phyloP scores from a whole-genome alignment of 2,797 vertebrate species.

The Vipera ursinii region DNA sequence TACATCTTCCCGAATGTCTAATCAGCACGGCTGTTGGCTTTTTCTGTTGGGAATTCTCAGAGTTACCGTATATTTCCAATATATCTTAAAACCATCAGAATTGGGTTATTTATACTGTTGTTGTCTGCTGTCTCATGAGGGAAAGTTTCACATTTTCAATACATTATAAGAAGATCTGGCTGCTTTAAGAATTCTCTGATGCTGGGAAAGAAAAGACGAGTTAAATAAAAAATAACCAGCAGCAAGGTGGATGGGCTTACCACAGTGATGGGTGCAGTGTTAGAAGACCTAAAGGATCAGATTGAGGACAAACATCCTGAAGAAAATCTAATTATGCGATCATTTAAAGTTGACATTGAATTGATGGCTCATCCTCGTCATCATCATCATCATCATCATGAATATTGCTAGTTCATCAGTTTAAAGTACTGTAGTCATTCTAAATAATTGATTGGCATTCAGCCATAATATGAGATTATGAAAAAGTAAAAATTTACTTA shows the following conservation, averaged over 20 bases:
- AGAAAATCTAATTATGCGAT: neutral
- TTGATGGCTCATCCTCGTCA: neutral
- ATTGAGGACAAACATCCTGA: neutral
- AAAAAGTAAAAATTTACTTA: neutral
- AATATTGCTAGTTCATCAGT: neutral
- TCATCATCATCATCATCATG: neutral
- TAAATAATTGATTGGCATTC: neutral
- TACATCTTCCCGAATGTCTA: neutral
- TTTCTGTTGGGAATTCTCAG: neutral
- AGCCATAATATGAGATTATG: conserved; percentile 2
- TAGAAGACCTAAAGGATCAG: neutral
- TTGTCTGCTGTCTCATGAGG: neutral
- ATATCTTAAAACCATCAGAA: neutral
- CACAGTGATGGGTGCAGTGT: neutral
- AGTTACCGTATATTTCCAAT: neutral
- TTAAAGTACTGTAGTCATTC: neutral
- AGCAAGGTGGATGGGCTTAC: neutral
- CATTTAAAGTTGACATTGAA: neutral
- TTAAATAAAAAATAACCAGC: neutral
- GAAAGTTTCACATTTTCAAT: neutral
- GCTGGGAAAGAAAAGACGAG: neutral
- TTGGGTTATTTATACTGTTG: neutral
- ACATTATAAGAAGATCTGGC: neutral
- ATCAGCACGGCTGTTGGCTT: neutral
- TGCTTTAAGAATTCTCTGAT: neutral